Conservation (phyloP, 2,888 invertebrate species). For the Lordiphosa andalusiaca region DNA sequence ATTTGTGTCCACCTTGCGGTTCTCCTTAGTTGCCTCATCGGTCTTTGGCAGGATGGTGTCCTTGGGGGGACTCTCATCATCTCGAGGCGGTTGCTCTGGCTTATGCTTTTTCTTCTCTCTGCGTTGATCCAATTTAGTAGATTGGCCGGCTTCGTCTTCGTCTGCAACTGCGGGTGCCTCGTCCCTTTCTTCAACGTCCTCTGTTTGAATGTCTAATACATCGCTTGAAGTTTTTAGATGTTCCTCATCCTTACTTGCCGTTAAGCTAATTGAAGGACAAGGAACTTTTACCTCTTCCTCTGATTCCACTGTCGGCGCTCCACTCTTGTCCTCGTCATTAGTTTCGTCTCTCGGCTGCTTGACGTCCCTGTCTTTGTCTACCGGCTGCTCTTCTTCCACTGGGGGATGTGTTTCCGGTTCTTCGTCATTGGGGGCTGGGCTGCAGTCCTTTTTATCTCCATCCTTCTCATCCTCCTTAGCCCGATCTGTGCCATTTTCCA, state of each 20-base stretch:
- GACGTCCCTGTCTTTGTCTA: background rate
- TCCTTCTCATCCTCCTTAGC: slow-evolving; percentile 24
- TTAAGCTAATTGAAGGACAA: slow-evolving; percentile 60
- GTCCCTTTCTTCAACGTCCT: slow-evolving; percentile 50
- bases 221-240: slow-evolving; percentile 70
- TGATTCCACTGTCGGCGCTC: background rate
- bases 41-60: slow-evolving; percentile 10
- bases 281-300: slow-evolving; percentile 62
- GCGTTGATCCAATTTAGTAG: slow-evolving; percentile 14
- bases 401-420: no score
- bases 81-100: slow-evolving; percentile 11
- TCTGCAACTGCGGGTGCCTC: slow-evolving; percentile 31
- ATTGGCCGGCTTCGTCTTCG: no score
- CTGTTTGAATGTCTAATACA: slow-evolving; percentile 68
- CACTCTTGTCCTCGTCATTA: slow-evolving; percentile 13
- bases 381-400: slow-evolving; percentile 3
- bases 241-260: slow-evolving; percentile 61
- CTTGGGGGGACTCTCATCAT: slow-evolving; percentile 20
- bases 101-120: slow-evolving; percentile 26
- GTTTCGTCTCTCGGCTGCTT: slow-evolving; percentile 8
- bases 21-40: slow-evolving; percentile 55
- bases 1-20: slow-evolving; percentile 31
- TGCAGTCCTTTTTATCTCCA: background rate
- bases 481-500: slow-evolving; percentile 78
- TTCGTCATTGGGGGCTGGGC: background rate